Percentiles rank a stretch among this genome's conserved stretches.
These are phyloP conservation scores for Hydropotes inermis DNA, from an alignment of 2,113 vertebrate species.

Conservation along the genomic window DNA sequence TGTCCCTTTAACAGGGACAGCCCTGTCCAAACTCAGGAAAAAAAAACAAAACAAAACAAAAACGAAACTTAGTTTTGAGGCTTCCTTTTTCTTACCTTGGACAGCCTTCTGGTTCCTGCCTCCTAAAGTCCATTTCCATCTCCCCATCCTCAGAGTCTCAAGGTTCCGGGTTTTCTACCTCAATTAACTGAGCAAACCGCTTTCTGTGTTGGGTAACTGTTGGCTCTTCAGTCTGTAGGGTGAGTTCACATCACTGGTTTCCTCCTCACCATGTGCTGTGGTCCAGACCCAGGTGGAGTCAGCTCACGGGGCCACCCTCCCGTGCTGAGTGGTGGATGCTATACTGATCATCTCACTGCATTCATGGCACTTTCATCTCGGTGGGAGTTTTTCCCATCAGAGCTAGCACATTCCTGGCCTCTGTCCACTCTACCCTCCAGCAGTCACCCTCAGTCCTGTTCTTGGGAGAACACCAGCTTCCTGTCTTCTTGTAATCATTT, in stretches of 20 bases:
- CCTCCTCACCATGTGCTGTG: no score
- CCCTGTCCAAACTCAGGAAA: neutral
- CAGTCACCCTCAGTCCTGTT: neutral
- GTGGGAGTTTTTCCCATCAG: neutral
- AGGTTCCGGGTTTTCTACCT: neutral
- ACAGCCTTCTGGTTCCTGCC: neutral
- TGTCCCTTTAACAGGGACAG: neutral
- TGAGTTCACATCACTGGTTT: no score
- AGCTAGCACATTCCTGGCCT: neutral
- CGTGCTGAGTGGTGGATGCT: fast-evolving
- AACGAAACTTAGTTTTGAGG: neutral
- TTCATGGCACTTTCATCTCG: fast-evolving
- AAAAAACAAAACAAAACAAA: neutral
- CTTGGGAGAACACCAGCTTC: neutral
- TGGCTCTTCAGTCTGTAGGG: fast-evolving
- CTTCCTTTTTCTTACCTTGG: neutral
- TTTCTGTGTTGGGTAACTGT: fast-evolving
- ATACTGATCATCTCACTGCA: no score
- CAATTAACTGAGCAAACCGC: neutral
- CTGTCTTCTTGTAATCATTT: neutral
- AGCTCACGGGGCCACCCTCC: neutral
- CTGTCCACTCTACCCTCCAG: neutral
- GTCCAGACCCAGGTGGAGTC: neutral
- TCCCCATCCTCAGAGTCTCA: no score
- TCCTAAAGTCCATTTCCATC: no score